These are phyloP conservation scores for Helobdella robusta DNA, from an alignment of 2,888 invertebrate genomes.

Conservation along the genomic window DNA sequence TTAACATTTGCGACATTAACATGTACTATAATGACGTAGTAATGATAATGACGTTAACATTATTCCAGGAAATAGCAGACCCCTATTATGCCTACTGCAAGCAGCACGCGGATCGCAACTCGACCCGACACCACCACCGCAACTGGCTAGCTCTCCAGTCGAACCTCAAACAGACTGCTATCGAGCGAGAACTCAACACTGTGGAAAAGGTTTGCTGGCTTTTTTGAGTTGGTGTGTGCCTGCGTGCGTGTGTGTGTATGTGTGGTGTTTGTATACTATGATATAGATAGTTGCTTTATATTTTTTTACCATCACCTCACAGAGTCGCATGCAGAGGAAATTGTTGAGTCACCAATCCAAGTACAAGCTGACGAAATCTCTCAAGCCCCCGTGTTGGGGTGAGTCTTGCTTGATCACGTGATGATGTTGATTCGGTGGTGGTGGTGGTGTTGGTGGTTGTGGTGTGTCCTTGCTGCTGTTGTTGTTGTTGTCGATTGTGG, in stretches of 20 bases:
- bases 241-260: background rate
- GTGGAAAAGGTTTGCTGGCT: slow-evolving; percentile 42
- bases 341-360: slow-evolving; percentile 67
- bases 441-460: background rate
- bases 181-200: slow-evolving; percentile 39
- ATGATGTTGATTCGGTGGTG: no score
- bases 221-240: background rate
- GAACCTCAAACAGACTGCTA: slow-evolving; percentile 56
- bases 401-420: slow-evolving; percentile 41
- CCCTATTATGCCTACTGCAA: slow-evolving; percentile 95
- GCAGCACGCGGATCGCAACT: slow-evolving; percentile 81
- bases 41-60: background rate
- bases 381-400: slow-evolving; percentile 66
- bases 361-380: slow-evolving; percentile 55
- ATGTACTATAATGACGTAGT: background rate
- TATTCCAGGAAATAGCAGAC: slow-evolving; percentile 60
- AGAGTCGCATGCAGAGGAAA: slow-evolving; percentile 46
- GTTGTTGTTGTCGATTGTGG: background rate
- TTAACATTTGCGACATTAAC: background rate
- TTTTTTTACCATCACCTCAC: background rate
- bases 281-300: background rate
- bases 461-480: background rate
- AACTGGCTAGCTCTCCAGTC: slow-evolving; percentile 80
- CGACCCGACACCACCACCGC: slow-evolving; percentile 56
- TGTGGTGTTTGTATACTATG: background rate